phyloP scores from a whole-genome alignment of 92 coral and sea anemone genomes.

The Galaxea fascicularis region DNA sequence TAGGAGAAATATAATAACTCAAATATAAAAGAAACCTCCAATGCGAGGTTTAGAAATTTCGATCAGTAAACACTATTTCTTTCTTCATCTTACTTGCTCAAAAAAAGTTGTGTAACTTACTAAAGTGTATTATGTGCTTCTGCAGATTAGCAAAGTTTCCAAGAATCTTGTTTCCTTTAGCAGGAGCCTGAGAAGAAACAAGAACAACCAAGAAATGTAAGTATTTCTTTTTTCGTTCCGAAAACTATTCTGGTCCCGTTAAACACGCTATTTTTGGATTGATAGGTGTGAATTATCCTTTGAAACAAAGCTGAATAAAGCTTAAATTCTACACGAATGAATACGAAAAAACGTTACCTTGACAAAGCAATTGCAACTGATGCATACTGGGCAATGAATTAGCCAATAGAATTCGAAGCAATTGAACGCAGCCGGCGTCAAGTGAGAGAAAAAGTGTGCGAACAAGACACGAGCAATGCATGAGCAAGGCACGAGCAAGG shows the following conservation, averaged over 20 bases:
- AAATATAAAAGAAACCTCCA: neutral
- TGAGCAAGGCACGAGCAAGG: no score
- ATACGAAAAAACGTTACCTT: neutral
- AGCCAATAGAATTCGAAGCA: neutral
- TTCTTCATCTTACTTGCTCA: neutral
- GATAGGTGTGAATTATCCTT: neutral
- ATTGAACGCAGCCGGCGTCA: neutral
- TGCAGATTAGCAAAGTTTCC: neutral
- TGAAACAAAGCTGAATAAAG: neutral
- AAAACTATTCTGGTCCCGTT: neutral
- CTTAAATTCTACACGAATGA: neutral
- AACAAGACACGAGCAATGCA: no score
- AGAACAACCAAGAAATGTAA: no score
- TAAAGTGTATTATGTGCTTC: neutral
- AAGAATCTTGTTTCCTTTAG: neutral
- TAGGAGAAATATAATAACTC: neutral
- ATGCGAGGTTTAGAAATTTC: neutral
- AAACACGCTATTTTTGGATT: neutral
- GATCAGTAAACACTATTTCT: no score
- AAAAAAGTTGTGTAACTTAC: neutral
- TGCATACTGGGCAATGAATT: neutral
- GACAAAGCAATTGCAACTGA: neutral
- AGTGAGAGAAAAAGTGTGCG: neutral
- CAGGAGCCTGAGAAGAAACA: neutral
- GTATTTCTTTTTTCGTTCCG: neutral